A percentile compares a stretch with the other conserved stretches of the same genome.
Conservation (phyloP, 1,140 invertebrate genomes). For the Agraylea sexmaculata region DNA sequence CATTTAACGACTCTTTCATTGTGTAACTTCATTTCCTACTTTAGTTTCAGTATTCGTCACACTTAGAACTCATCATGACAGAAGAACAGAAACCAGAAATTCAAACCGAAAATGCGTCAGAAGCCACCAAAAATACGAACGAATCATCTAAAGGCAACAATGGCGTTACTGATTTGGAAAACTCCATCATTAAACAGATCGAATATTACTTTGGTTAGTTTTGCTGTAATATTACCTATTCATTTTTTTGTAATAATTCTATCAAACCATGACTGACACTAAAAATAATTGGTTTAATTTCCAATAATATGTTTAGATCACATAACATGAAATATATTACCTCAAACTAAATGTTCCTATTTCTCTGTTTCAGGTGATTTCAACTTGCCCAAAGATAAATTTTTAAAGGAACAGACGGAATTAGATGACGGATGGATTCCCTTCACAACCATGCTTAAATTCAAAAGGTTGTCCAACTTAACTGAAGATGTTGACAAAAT, state of each 20-base stretch:
- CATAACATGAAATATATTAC: neutral
- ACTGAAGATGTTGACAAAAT: conserved; percentile 60
- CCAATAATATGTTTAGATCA: neutral
- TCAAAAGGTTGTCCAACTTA: conserved; percentile 72
- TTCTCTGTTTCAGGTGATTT: conserved; percentile 75
- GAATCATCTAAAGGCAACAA: conserved; percentile 18
- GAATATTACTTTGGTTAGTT: conserved; percentile 50
- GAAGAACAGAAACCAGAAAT: conserved; percentile 4
- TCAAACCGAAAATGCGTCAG: conserved; percentile 28
- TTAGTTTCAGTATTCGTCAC: neutral
- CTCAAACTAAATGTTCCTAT: conserved; percentile 30
- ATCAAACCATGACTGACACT: too few species aligned
- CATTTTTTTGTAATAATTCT: too few species aligned
- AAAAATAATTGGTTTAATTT: too few species aligned
- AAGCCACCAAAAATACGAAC: conserved; percentile 23
- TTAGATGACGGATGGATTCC: conserved; percentile 86
- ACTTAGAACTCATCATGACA: neutral
- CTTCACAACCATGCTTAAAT: conserved; percentile 71
- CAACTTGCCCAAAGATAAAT: conserved; percentile 83
- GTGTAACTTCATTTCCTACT: neutral
- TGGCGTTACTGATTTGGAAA: conserved; percentile 37
- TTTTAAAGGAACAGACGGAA: conserved; percentile 71
- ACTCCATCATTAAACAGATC: conserved; percentile 47
- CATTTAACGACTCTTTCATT: neutral
- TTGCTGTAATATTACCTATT: too few species aligned